Conservation (phyloP, 2,797 vertebrate genomes). For the Aeoliscus strigatus region DNA sequence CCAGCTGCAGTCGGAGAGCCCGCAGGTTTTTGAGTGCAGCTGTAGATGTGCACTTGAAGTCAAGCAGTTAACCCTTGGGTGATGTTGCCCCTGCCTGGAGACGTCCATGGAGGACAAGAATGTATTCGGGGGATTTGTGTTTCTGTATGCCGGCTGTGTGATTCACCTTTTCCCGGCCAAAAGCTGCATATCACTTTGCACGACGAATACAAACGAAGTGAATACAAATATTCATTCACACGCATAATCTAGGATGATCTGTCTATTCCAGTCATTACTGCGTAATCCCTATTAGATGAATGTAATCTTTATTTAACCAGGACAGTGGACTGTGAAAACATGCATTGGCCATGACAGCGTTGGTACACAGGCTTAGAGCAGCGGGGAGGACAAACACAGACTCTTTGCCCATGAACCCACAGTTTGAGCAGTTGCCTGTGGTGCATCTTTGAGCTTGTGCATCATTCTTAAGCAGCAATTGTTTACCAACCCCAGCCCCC, state of each 20-base stretch:
- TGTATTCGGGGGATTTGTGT: constrained; percentile 30
- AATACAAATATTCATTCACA: constrained; percentile 37
- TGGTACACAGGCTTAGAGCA: constrained; percentile 18
- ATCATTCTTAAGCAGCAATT: constrained; percentile 28
- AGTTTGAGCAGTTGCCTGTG: constrained; percentile 26
- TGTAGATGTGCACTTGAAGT: constrained; percentile 50
- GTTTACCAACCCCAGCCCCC: constrained; percentile 18
- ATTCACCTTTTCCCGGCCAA: constrained; percentile 19
- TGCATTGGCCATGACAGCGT: constrained; percentile 42
- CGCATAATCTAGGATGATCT: constrained; percentile 36
- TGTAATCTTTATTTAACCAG: constrained; percentile 48
- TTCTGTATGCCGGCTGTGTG: constrained; percentile 15
- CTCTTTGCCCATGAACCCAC: constrained; percentile 29
- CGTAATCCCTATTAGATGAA: constrained; percentile 44
- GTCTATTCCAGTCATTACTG: constrained; percentile 39
- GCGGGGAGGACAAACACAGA: constrained; percentile 24
- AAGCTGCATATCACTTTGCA: constrained; percentile 1
- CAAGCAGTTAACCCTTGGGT: constrained; percentile 43
- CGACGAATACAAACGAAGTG: background rate
- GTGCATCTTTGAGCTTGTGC: constrained; percentile 24
- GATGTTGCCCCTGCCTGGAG: constrained; percentile 33
- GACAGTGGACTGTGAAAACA: constrained; percentile 27
- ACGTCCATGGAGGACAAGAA: constrained; percentile 18
- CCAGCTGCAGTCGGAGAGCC: constrained; percentile 33
- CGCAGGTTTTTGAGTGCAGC: constrained; percentile 19